Evolutionary conservation across 1,140 invertebrate species (phyloP), one percentile per base, ranked within the genome.

Genomic region (Brachionus rubens): DNA sequence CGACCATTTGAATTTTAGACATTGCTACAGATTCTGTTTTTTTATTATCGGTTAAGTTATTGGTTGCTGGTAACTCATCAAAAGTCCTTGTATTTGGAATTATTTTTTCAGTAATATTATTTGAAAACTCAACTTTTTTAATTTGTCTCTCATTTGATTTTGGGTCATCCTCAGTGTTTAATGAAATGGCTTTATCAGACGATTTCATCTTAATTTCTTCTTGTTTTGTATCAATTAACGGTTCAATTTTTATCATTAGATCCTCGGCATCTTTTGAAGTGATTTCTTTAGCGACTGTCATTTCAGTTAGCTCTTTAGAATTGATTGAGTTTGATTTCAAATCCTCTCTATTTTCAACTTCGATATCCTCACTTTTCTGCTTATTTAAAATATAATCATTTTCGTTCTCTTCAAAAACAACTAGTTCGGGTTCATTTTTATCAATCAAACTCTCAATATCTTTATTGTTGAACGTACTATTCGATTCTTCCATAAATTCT

Each of bases 101-200:
- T 19, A 59, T 36, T 33, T 59, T 14, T 19, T 59, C 54, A 12
- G 5, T 28, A 0, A 59, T 30, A 59, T 59, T 26, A 21, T 59
- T 30, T 10, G 54, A 59, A 59, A 59, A 59, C 36, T 59, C 54
- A 9, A 59, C 54, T 19, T 59, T 59, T 36, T 36, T 59, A 16
- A 16, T 21, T 33, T 59, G 54, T 36, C 21, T 59, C 16, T 59
- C 54, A 59, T 28, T 36, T 0, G 21, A 1, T 3, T 10, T 14
- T n/a, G n/a, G n/a, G n/a, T n/a, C n/a, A n/a, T n/a, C n/a, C n/a
- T n/a, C n/a, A n/a, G n/a, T n/a, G n/a, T n/a, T n/a, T n/a, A n/a
- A n/a, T n/a, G n/a, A n/a, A n/a, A n/a, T n/a, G n/a, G n/a, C n/a
- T n/a, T n/a, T n/a, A n/a, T 54, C 28, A 28, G 24, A n/a, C 16